Conservation (phyloP, 2,888 invertebrate species). For the Tillus elongatus region DNA sequence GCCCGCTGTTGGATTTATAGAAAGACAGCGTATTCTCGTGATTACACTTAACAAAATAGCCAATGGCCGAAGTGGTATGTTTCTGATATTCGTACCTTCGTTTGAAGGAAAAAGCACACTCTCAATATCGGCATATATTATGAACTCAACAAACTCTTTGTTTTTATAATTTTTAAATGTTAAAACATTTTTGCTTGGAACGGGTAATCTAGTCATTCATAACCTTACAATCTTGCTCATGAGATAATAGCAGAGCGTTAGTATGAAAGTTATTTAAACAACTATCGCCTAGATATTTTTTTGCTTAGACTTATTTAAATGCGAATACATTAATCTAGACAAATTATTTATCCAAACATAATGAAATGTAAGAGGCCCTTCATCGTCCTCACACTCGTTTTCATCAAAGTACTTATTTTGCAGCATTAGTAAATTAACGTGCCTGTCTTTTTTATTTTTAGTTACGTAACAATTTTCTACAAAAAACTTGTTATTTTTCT, state of each 20-base stretch:
- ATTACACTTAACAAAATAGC: slow-evolving; percentile 14
- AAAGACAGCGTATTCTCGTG: slow-evolving; percentile 11
- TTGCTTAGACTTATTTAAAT: not conserved
- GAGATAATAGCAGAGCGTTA: not conserved
- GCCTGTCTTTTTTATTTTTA: slow-evolving; percentile 7
- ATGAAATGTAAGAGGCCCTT: slow-evolving; percentile 9
- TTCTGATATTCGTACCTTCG: slow-evolving; percentile 4
- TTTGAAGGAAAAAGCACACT: slow-evolving; percentile 8
- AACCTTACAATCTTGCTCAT: slow-evolving; percentile 11
- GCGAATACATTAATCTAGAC: slow-evolving; percentile 1
- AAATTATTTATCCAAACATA: slow-evolving; percentile 11
- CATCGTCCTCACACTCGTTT: slow-evolving; percentile 7
- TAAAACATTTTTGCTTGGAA: not conserved
- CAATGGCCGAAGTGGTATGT: slow-evolving; percentile 11
- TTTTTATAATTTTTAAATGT: slow-evolving; percentile 10
- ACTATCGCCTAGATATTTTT: slow-evolving; percentile 12
- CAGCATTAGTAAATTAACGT: slow-evolving; percentile 11
- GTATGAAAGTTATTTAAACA: slow-evolving; percentile 13
- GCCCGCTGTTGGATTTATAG: slow-evolving; percentile 11
- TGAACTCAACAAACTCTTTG: slow-evolving; percentile 11
- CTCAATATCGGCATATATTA: slow-evolving; percentile 13
- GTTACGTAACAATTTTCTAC: not conserved
- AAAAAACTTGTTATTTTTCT: not conserved
- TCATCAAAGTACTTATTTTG: slow-evolving; percentile 11
- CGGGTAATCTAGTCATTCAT: slow-evolving; percentile 8